Evolutionary conservation across 2,113 vertebrate genomes (phyloP), one percentile per base, ranked within the genome.

Genomic region (Brachionichthys hirsutus): DNA sequence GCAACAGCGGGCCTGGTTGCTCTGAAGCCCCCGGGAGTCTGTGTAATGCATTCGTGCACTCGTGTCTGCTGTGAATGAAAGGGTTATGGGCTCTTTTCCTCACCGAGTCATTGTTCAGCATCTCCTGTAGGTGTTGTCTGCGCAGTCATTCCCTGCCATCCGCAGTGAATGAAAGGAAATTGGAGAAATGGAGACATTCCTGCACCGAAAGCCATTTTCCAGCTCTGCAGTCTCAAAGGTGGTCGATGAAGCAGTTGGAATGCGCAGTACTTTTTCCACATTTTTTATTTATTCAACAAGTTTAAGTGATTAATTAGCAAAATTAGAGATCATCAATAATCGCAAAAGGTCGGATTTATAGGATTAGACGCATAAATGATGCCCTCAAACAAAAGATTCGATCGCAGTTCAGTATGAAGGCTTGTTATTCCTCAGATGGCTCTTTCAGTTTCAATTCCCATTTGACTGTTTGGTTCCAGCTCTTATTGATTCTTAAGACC

Each of bases 111-210:
- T 86, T 84, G 77, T 83, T 73, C 44, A 52, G 62, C 57, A 51
- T 73, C 68, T 64, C 67, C 74, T 77, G 53, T 41, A 57, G 49
- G 43, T 67, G 71, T 84, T 81, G 78, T 88, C 46, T 53, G 43
- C 58, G 73, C 40, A 3, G 4, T 3, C 15, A 67, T 19, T 57
- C 36, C 61, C 63, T 18, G 16, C 42, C 41, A 54, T 55, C 30
- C 4, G 0, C 38, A 57, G 43, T 81, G 51, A 86, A 81, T 84
- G 54, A 53, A 76, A 79, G 80, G 82, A 87, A 85, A 67, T 66
- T 13, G 19, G 9, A 0, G 2, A n/a, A 66, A 35, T 10, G 34
- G 53, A 0, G 38, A 3, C 49, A 34, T n/a, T 16, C 10, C 22
- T 12, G 48, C 30, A 4, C 41, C 60, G 3, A 6, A 44, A 30